Base-by-base conservation (phyloP, 2,888 invertebrate genomes). In the Melikaiella ostensackeni region DNA sequence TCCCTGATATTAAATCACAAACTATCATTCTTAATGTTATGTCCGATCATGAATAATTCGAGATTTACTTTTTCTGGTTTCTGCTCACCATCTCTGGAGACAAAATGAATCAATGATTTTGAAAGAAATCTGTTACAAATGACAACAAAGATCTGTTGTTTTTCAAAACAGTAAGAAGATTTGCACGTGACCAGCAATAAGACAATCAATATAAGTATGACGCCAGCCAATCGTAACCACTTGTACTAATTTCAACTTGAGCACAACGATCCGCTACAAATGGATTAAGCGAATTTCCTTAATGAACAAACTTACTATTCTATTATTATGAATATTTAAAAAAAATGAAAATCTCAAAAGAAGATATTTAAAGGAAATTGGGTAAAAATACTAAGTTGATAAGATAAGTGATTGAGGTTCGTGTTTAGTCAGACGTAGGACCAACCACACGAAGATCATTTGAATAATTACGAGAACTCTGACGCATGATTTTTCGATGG, bases 151-250 rank as follows among this genome's bases (percentile, higher is more conserved):
- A n/a, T n/a, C n/a, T n/a, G n/a, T n/a, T n/a, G n/a, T n/a, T n/a
- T n/a, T n/a, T n/a, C n/a, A n/a, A n/a, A n/a, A n/a, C n/a, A n/a
- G n/a, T n/a, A n/a, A n/a, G n/a, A n/a, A n/a, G n/a, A n/a, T 70
- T 19, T 27, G n/a, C 50, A 70, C n/a, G 30, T 70, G 50, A 70
- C n/a, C 62, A 82, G 83, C 80, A 79, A 85, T 80, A 79, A 78
- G 78, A 75, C 82, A 83, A 84, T 85, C 81, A 81, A 78, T 81
- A 46, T 30, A 63, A 61, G 76, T 79, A 77, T 82, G 81, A 82
- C 78, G 79, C 76, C 75, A 80, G 79, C 79, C 82, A 85, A 85
- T 85, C 83, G 79, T 83, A 80, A 75, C 84, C 83, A 85, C 82
- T 85, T 84, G 83, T 82, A 82, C 80, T 83, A 84, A 85, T 85